A percentile compares a stretch with the other conserved stretches of the same genome.
Conservation (phyloP, 1,140 invertebrate species). For the Drosophila albomicans region DNA sequence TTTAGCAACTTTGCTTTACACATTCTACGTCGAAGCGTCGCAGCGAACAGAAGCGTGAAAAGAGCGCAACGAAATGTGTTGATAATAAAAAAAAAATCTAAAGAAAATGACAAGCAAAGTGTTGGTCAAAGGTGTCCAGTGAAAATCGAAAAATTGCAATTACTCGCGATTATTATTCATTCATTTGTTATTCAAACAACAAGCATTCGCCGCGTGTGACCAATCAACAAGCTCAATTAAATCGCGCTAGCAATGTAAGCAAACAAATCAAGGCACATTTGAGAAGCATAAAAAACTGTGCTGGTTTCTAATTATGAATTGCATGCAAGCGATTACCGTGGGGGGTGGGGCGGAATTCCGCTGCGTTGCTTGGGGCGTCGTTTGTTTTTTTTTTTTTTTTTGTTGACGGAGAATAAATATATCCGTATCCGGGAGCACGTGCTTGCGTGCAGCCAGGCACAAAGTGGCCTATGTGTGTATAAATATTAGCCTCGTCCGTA, state of each 20-base stretch:
- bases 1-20: constrained; percentile 22
- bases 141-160: neutral
- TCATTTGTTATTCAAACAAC: constrained; percentile 29
- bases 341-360: constrained; percentile 17
- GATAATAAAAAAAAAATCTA: constrained; percentile 1
- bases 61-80: constrained; percentile 31
- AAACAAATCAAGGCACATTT: constrained; percentile 12
- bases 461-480: constrained; percentile 59
- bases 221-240: constrained; percentile 1
- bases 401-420: constrained; percentile 73
- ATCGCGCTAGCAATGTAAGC: constrained; percentile 54
- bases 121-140: constrained; percentile 1
- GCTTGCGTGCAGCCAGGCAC: constrained; percentile 58
- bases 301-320: constrained; percentile 55
- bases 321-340: constrained; percentile 14
- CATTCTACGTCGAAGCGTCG: constrained; percentile 51
- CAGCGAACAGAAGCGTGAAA: constrained; percentile 42
- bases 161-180: neutral
- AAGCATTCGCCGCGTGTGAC: constrained; percentile 51
- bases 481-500: constrained; percentile 65
- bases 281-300: constrained; percentile 12
- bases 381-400: constrained; percentile 21
- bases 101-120: constrained; percentile 14
- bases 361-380: constrained; percentile 51
- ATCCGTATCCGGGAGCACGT: constrained; percentile 52